Evolutionary conservation across 1,140 invertebrate species (phyloP).

Genomic region (Whitmania pigra): DNA sequence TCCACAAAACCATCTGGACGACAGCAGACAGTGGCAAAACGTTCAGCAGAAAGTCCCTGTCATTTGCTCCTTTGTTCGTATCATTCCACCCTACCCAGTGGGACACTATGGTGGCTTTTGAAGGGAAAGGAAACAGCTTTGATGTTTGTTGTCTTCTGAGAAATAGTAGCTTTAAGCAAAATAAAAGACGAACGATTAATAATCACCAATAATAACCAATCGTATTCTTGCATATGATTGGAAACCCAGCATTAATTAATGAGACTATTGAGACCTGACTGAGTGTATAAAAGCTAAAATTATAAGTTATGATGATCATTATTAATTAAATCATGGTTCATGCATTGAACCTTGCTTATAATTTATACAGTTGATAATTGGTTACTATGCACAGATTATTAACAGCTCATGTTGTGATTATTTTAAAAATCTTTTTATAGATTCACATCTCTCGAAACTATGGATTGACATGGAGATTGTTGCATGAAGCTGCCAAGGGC

Average conservation of each 20-base stretch:
- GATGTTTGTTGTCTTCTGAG: constrained; percentile 47
- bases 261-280: not conserved
- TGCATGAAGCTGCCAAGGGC: constrained; percentile 61
- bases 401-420: not conserved
- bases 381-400: constrained; percentile 4
- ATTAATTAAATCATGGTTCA: too few species aligned
- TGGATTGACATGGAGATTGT: constrained; percentile 54
- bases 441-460: constrained; percentile 63
- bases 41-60: constrained; percentile 50
- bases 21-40: constrained; percentile 59
- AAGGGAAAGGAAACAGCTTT: constrained; percentile 55
- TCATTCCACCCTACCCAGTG: constrained; percentile 57
- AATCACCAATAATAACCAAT: not conserved
- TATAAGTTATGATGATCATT: too few species aligned
- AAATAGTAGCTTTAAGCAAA: not conserved
- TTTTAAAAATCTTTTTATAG: constrained; percentile 39
- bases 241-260: not conserved
- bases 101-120: constrained; percentile 52
- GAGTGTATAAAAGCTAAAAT: not conserved
- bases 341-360: too few species aligned
- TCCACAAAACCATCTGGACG: constrained; percentile 62
- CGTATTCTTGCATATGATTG: not conserved
- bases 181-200: not conserved
- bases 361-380: too few species aligned
- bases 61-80: constrained; percentile 63